A percentile compares a stretch with the other conserved stretches of the same genome.
Conservation (phyloP, 1,140 invertebrate genomes). For the Drosophila virilis region DNA sequence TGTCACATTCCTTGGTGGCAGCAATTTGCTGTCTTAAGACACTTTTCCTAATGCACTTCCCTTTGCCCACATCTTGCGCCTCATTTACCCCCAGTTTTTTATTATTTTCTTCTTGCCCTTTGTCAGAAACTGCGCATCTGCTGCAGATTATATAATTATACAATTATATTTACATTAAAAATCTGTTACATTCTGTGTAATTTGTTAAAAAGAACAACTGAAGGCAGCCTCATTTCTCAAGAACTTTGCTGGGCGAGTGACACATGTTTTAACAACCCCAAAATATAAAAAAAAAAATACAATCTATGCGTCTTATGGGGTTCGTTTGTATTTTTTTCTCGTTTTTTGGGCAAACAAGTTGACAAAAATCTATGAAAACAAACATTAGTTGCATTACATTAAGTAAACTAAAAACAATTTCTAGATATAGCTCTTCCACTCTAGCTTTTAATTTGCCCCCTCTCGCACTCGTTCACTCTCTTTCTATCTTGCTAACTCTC, state of each 20-base stretch:
- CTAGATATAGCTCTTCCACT: background rate
- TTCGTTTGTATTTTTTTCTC: conserved; percentile 27
- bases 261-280: conserved; percentile 68
- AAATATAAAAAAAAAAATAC: background rate
- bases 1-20: conserved; percentile 27
- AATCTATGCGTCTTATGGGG: conserved; percentile 7
- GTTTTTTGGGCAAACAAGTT: conserved; percentile 58
- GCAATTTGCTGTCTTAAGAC: conserved; percentile 10
- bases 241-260: conserved; percentile 44
- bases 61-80: conserved; percentile 10
- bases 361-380: conserved; percentile 75
- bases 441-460: background rate
- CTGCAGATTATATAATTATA: conserved; percentile 76
- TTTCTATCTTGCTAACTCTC: background rate
- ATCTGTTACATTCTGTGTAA: conserved; percentile 69
- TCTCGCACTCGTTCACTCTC: background rate
- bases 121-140: conserved; percentile 48
- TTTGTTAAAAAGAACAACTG: conserved; percentile 48
- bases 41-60: conserved; percentile 37
- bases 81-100: background rate
- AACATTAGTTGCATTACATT: conserved; percentile 59
- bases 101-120: conserved; percentile 7
- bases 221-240: conserved; percentile 40
- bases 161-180: conserved; percentile 82
- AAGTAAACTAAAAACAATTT: conserved; percentile 36